phyloP scores from a whole-genome alignment of 2,113 vertebrate genomes.

The Takifugu flavidus region DNA sequence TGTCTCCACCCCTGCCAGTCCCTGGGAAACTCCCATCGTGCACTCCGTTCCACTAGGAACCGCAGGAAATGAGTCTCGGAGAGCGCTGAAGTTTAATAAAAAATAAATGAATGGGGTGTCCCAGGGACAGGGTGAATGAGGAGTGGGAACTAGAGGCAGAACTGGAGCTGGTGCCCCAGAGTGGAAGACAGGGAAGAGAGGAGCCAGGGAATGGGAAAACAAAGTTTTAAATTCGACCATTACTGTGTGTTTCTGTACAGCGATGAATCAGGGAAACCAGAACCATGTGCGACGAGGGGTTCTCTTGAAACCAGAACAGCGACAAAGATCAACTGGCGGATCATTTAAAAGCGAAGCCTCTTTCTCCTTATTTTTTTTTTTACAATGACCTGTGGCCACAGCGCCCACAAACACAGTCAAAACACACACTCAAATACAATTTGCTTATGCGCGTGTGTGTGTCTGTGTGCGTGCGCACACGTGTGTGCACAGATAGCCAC shows the following conservation, averaged over 20 bases:
- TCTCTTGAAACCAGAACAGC: slow-evolving; percentile 38
- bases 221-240: slow-evolving; percentile 50
- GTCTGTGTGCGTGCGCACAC: slow-evolving; percentile 12
- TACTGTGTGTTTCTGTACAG: slow-evolving; percentile 50
- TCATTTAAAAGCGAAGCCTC: slow-evolving; percentile 52
- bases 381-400: slow-evolving; percentile 40
- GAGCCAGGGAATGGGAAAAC: slow-evolving; percentile 29
- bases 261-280: slow-evolving; percentile 67
- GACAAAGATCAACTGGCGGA: slow-evolving; percentile 42
- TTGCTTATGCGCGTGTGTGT: slow-evolving; percentile 14
- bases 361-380: slow-evolving; percentile 44
- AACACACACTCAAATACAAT: slow-evolving; percentile 40
- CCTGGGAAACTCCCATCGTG: slow-evolving; percentile 71
- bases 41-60: slow-evolving; percentile 69
- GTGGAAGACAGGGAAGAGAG: slow-evolving; percentile 30
- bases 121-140: slow-evolving; percentile 63
- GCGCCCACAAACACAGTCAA: slow-evolving; percentile 44
- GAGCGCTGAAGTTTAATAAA: slow-evolving; percentile 81
- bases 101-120: slow-evolving; percentile 79
- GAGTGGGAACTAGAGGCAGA: slow-evolving; percentile 32
- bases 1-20: slow-evolving; percentile 62
- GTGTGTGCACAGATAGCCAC: slow-evolving; percentile 51
- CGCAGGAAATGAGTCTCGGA: slow-evolving; percentile 75
- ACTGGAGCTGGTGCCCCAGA: slow-evolving; percentile 40
- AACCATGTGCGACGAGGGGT: slow-evolving; percentile 63